Evolutionary conservation across 2,888 invertebrate genomes (phyloP), one percentile per base, ranked within the genome.

Genomic region (Leptopilina syphax): DNA sequence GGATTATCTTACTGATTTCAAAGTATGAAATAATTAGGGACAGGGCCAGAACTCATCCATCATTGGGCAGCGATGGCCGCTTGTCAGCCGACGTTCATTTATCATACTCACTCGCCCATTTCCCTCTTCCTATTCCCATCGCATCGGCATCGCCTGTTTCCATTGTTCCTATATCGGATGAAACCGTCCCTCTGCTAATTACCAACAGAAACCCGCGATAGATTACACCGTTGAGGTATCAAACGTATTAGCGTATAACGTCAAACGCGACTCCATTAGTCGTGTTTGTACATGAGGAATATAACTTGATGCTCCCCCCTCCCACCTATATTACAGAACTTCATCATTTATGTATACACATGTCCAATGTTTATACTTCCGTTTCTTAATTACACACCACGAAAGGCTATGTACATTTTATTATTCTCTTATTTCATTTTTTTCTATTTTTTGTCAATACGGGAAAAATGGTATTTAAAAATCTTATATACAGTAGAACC

Each of bases 1-100:
- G 90, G 91, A 91, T 91, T 91, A 91, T 91, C 91, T 89, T 90
- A 89, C 91, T 89, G 92, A 91, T 92, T 91, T 91, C 91, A 91
- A 92, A 91, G 92, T 92, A 92, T 92, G 91, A 92, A 92, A 92
- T 92, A 92, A 92, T 92, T 92, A 92, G 91, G 90, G 91, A 89
- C 89, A 87, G 88, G 87, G 82, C 88, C 88, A 88, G 84, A 89
- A 89, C 88, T 87, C 91, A 90, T 90, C 90, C 87, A 91, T 91
- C 91, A 91, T 89, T 81, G 81, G 84, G 86, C 87, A 88, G 88
- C 89, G 90, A 91, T 90, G 90, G 89, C 90, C 89, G 91, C 89
- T 89, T 90, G 89, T 89, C 90, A 89, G 89, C 85, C 89, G 85
- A 85, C 90, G 88, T 90, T 91, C 91, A 91, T 91, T 91, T 90